These are phyloP conservation scores for Avahi laniger DNA, from an alignment of 2,797 vertebrate species.

Conservation along the genomic window DNA sequence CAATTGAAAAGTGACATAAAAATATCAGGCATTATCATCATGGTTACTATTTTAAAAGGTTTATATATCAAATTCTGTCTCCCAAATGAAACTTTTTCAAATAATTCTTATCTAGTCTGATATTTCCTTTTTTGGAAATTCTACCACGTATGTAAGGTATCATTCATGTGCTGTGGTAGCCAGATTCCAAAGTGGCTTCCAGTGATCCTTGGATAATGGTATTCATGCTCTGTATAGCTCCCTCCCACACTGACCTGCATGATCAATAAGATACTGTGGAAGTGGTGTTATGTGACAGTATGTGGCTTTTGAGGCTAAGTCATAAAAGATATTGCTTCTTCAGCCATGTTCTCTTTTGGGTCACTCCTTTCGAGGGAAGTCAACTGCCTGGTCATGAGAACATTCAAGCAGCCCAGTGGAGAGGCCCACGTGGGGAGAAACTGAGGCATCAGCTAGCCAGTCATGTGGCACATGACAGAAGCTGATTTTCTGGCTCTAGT, in stretches of 20 bases:
- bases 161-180: background rate
- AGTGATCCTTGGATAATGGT: background rate
- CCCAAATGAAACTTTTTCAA: background rate
- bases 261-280: background rate
- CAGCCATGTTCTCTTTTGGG: background rate
- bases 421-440: background rate
- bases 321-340: background rate
- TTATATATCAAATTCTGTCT: slow-evolving; percentile 32
- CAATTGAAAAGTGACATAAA: slow-evolving; percentile 11
- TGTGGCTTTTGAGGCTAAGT: background rate
- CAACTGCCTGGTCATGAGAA: background rate
- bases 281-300: background rate
- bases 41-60: background rate
- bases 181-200: background rate
- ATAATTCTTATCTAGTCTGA: background rate
- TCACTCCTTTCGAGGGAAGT: background rate
- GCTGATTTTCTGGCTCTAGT: background rate
- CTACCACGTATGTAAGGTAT: background rate
- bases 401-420: background rate
- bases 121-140: background rate
- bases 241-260: background rate
- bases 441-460: background rate
- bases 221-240: background rate
- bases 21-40: background rate
- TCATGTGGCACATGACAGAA: background rate